A percentile compares a stretch with the other conserved stretches of the same genome.
phyloP scores from a whole-genome alignment of 2,797 vertebrate species.

The Eupleurogrammus muticus region DNA sequence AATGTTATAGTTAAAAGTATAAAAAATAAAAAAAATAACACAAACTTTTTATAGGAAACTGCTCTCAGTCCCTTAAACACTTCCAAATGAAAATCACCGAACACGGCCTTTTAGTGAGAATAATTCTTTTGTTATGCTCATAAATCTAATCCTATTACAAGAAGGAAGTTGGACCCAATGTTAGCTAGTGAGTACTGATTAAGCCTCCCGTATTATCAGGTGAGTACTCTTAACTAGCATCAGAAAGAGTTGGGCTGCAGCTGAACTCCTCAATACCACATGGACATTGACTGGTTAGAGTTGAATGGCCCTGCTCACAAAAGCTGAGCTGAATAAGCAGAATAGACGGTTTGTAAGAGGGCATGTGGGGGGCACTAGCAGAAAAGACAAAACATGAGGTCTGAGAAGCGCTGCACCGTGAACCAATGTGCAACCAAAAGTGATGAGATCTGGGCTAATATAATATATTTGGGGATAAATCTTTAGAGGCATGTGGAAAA shows the following conservation, averaged over 20 bases:
- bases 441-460: conserved; percentile 8
- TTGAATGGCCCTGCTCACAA: conserved; percentile 74
- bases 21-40: too few species aligned
- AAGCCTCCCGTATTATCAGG: conserved; percentile 49
- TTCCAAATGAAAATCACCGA: conserved; percentile 48
- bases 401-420: conserved; percentile 35
- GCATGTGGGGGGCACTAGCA: conserved; percentile 61
- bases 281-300: conserved; percentile 55
- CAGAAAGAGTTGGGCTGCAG: conserved; percentile 43
- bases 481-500: background rate
- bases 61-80: conserved; percentile 25
- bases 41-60: conserved; percentile 8
- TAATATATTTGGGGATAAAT: background rate
- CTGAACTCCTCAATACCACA: conserved; percentile 47
- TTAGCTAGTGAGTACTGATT: conserved; percentile 31
- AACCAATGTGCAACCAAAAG: conserved; percentile 41
- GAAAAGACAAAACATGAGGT: conserved; percentile 57
- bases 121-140: conserved; percentile 53
- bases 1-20: background rate
- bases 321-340: conserved; percentile 76
- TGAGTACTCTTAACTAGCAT: conserved; percentile 43
- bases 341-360: conserved; percentile 67
- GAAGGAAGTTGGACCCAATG: conserved; percentile 43
- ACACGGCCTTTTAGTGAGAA: conserved; percentile 45
- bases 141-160: conserved; percentile 68